Base-by-base conservation (phyloP, 37 sponge, comb jelly and placozoan species). In the Axinella damicornis region DNA sequence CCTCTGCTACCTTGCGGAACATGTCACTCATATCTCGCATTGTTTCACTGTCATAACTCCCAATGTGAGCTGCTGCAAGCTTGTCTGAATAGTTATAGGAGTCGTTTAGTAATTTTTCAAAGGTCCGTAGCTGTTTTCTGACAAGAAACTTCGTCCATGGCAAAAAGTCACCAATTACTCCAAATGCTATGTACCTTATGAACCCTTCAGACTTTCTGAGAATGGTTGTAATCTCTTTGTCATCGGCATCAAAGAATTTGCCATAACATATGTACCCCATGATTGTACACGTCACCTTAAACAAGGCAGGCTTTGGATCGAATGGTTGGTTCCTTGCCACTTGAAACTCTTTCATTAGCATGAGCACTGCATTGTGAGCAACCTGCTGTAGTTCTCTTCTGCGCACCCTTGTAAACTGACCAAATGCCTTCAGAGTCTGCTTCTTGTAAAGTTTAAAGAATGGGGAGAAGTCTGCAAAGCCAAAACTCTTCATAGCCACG, bases 181-280 rank as follows among this genome's bases (percentile, higher is more conserved):
- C 83, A 71, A 71, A 82, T 17, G 58, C 60, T 1, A 82, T 52
- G 9, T 52, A 37, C 16, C 5, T 69, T 15, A 24, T 58, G 22
- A 82, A 82, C 1, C 53, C n/a, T 28, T 54, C n/a, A 36, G 72
- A 20, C n/a, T 16, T 19, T 1, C 52, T 72, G 14, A 83, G 60
- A 41, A 83, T 36, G 14, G 36, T 21, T 14, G 74, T 60, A 28
- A 83, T 75, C 16, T 74, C 61, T 34, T 73, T 46, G 22, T 37
- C 46, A 21, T 72, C 76, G 1, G 31, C 33, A 34, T 83, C 67
- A 33, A 63, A 83, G 31, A 52, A 59, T 31, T 83, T 39, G 19
- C 76, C 76, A 70, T 74, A 83, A 40, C 84, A 83, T 17, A 83
- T 58, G 22, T 73, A 83, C 30, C 84, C 84, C 65, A 83, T 83